Base-by-base conservation (phyloP, 1,140 invertebrate genomes). In the Drosophila elegans region DNA sequence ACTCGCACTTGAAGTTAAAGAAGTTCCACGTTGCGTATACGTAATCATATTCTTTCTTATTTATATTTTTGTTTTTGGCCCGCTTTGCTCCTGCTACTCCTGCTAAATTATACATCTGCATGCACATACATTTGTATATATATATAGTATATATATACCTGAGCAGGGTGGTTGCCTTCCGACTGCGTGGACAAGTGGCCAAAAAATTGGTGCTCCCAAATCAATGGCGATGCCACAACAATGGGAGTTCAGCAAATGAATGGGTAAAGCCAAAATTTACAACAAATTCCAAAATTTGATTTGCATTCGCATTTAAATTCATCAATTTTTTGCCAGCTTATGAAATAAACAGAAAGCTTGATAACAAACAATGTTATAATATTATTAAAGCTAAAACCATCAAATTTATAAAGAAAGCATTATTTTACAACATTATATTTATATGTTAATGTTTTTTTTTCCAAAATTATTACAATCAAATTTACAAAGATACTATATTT, bases 1-100 rank as follows among this genome's bases (percentile, higher is more conserved):
- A 27, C 62, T 25, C 80, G 66, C 80, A 85, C 83, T 86, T 86
- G 83, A 86, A 86, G 62, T 76, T 82, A 59, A 88, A 86, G 83
- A 86, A 86, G 83, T 86, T 82, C 42, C 75, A 82, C 83, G 75
- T 82, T 86, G 83, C 83, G 83, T 86, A 86, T 86, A 82, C 83
- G 83, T 76, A 86, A 86, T 88, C 75, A 82, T 79, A 88, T 88
- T 84, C 61, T 62, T 61, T 61, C 62, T 56, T 73, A 52, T 51
- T 51, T 57, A 48, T 71, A 71, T 57, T 71, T 71, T 71, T 57
- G 41, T 71, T 69, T 55, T 34, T 36, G 21, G 29, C n/a, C 60
- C 45, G 32, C 13, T n/a, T 32, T 29, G 13, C 36, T 32, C 1
- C 29, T 32, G 34, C 64, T 10, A 34, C 62, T 61, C 29, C 60